These are phyloP conservation scores for Scopus umbretta DNA, from an alignment of 2,113 vertebrate genomes.

Conservation along the genomic window DNA sequence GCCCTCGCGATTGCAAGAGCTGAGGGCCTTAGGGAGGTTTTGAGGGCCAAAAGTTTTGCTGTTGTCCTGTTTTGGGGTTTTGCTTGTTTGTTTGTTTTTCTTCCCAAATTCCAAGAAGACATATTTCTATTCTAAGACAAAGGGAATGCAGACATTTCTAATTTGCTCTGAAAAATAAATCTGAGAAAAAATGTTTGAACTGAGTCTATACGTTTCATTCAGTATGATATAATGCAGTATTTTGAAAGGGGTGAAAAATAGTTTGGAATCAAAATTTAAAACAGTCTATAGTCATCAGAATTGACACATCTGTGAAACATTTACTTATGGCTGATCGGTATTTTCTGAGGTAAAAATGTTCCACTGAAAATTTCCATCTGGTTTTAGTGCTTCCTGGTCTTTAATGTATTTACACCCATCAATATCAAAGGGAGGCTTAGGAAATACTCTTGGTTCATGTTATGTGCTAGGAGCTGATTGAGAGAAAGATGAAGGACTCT, in stretches of 20 bases:
- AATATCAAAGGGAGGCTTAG: neutral
- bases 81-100: neutral
- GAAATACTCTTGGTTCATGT: neutral
- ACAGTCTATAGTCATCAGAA: neutral
- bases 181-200: neutral
- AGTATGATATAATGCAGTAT: neutral
- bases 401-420: neutral
- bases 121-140: neutral
- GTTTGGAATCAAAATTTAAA: neutral
- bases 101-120: neutral
- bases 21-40: neutral
- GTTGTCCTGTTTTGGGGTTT: neutral
- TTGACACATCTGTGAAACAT: neutral
- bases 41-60: conserved; percentile 14
- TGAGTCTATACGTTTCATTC: neutral
- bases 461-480: neutral
- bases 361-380: neutral
- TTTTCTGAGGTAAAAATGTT: neutral
- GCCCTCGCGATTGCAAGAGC: conserved; percentile 25
- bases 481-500: neutral
- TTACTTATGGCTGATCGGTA: neutral
- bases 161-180: neutral
- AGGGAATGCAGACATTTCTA: neutral
- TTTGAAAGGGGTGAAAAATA: neutral
- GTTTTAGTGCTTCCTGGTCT: neutral